Base-by-base conservation (phyloP, 2,888 invertebrate species). In the Polymixis lichenea region DNA sequence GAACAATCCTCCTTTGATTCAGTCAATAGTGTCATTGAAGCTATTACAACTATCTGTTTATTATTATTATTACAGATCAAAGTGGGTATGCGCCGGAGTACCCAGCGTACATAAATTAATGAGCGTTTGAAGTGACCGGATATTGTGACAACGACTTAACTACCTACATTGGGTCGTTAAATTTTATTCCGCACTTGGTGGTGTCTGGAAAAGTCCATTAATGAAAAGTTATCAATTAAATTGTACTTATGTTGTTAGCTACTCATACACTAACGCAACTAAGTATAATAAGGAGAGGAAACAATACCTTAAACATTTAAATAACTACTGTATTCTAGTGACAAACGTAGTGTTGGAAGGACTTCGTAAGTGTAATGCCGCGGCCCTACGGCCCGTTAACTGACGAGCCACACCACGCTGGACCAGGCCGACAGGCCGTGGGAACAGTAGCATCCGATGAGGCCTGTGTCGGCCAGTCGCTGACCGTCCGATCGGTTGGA, bases 51-150 rank as follows among this genome's bases (percentile, higher is more conserved):
- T 77, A 77, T 68, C 15, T 56, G 67, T 86, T 83, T 86, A 79
- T 79, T 86, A 71, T 61, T 76, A 77, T 83, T 72, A 62, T 64
- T 49, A 55, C 61, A 82, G 77, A 86, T 87, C 86, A 86, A 87
- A 87, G 86, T 67, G 51, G 22, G 71, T 17, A 68, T 74, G 67
- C 72, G 76, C 75, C 32, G n/a, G 61, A 69, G 73, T 74, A 77
- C 65, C 69, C 38, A 32, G 60, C 49, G 17, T 67, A 67, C 55
- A 55, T 82, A 72, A 73, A 76, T 67, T 75, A 73, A 82, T 58
- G 51, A 66, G 55, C 76, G 68, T 88, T 87, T 87, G 87, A 87
- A 83, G 88, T 87, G 69, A 80, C 87, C 80, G 88, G 88, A 86
- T 87, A 86, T 86, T 78, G 87, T 81, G 84, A 85, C 85, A 86